Base-by-base conservation (phyloP, 2,888 invertebrate species). In the Hyppa rectilinea region DNA sequence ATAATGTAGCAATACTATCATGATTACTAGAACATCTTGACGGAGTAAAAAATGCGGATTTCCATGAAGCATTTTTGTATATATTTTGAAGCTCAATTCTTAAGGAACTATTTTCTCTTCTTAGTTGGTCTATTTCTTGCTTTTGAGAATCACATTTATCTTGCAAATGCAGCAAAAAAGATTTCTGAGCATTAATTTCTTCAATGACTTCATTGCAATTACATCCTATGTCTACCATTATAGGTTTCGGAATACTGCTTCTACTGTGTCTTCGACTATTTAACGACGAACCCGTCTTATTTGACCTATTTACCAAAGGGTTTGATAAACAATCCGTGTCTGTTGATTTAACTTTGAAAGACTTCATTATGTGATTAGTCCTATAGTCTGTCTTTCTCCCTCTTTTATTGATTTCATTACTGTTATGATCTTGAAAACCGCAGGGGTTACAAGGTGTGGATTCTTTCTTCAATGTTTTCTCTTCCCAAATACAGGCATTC, bases 51-150 rank as follows among this genome's bases (percentile, higher is more conserved):
- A 80, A 80, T 23, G 78, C 20, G 12, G 85, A 75, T 52, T 86
- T 87, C 81, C 88, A 81, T 47, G 86, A 82, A 23, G 69, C 73
- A 5, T 80, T 87, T 53, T 89, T 89, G 45, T 88, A 87, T 49
- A 89, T 75, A 45, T 90, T 90, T 58, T 90, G 87, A n/a, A 95
- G 73, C 85, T 94, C 91, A 49, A 87, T 81, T 84, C 89, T 93
- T 49, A 95, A 80, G 0, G 88, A 85, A 56, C 78, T 76, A 67
- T 95, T 95, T 81, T 95, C 93, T 53, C 78, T 89, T 81, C 84
- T 90, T 12, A 95, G 75, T 52, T 83, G 84, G 36, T 90, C 86
- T 26, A 95, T 85, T 87, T 93, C 92, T 56, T 84, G 76, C n/a
- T 84, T 86, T 85, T 94, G 92, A n/a, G 61, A 63, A 36, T 85